phyloP scores from a whole-genome alignment of 30 jellyfish, hydroid and myxozoan genomes.

The Nemopilema nomurai region DNA sequence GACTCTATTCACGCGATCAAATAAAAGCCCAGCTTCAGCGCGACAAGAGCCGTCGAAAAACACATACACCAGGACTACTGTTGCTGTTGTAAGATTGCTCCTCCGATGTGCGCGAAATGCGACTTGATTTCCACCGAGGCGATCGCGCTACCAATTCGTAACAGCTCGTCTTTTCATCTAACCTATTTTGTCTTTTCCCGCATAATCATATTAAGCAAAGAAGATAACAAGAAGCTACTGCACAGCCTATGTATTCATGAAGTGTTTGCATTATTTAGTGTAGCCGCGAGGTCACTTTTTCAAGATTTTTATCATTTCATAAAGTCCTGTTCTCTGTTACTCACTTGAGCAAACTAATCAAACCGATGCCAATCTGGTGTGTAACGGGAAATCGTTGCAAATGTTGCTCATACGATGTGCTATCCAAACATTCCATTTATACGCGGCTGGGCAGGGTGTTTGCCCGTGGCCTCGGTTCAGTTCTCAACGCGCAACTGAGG shows the following conservation, averaged over 20 bases:
- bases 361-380: not conserved
- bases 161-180: slow-evolving; percentile 4
- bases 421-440: not conserved
- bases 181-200: slow-evolving; percentile 48
- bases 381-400: not conserved
- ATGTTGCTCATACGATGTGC: not conserved
- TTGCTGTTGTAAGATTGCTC: not conserved
- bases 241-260: slow-evolving; percentile 33
- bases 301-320: slow-evolving; percentile 15
- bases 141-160: not conserved
- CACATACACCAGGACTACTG: not conserved
- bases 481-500: not conserved
- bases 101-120: not conserved
- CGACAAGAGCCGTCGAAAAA: not conserved
- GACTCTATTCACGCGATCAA: slow-evolving; percentile 27
- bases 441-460: not conserved
- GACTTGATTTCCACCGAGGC: not conserved
- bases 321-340: not conserved
- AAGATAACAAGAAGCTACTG: slow-evolving; percentile 18
- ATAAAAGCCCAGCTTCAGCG: not conserved
- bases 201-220: slow-evolving; percentile 40
- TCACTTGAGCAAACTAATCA: not conserved
- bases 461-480: slow-evolving; percentile 26
- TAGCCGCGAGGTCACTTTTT: slow-evolving; percentile 33
- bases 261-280: slow-evolving; percentile 30